Percentiles rank a stretch among this genome's conserved stretches.
Conservation (phyloP, 2,113 vertebrate genomes). For the Paradoxurus hermaphroditus region DNA sequence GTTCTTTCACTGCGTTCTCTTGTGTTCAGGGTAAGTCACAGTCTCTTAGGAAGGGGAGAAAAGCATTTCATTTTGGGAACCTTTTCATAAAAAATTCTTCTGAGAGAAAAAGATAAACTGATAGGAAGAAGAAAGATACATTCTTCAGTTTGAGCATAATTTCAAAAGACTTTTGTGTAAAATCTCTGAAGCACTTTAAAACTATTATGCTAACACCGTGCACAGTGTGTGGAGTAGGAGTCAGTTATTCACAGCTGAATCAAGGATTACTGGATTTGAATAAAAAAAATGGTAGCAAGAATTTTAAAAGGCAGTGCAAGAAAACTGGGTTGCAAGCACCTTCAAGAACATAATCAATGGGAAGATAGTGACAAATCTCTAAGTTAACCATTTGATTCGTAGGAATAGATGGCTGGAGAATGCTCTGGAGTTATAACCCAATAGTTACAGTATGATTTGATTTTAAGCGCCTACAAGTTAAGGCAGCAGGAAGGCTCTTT, state of each 20-base stretch:
- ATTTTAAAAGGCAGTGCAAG: constrained; percentile 1
- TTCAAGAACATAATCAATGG: not conserved
- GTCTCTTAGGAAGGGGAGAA: not conserved
- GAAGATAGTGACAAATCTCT: not conserved
- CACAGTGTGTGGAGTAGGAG: constrained; percentile 31
- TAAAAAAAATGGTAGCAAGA: constrained; percentile 54
- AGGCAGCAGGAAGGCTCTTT: not conserved
- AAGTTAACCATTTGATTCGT: not conserved
- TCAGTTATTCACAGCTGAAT: not conserved
- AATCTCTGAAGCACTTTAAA: constrained; percentile 49
- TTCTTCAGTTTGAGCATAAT: constrained; percentile 33
- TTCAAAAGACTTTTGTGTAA: constrained; percentile 58
- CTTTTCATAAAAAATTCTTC: constrained; percentile 37
- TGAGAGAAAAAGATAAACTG: constrained; percentile 40
- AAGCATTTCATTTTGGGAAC: constrained; percentile 39
- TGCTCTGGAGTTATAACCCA: not conserved
- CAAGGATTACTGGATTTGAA: not conserved
- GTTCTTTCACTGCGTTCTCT: not conserved
- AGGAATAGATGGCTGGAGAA: not conserved
- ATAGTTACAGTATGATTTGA: not conserved
- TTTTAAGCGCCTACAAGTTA: not conserved
- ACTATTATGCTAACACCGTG: constrained; percentile 37
- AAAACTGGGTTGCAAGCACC: not conserved
- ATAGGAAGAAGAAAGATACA: constrained; percentile 38
- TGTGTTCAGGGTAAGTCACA: not conserved